Evolutionary conservation across 53 echinoderm and acorn worm genomes (phyloP), one percentile per base, ranked within the genome.

Genomic region (Echinarachnius parma): DNA sequence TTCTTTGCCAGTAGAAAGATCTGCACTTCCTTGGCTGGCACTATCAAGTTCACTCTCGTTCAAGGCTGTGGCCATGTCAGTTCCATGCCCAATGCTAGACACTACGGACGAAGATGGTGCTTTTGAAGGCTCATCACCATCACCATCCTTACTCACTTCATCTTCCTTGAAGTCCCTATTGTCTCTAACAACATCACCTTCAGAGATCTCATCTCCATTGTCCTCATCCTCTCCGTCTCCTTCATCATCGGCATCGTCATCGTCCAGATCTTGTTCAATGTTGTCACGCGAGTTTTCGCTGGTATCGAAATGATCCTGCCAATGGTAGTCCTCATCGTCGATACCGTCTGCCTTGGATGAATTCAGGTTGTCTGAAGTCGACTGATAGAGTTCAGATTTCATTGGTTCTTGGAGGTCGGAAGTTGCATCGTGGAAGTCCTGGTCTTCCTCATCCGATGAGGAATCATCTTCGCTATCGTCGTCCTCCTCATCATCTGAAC

Each of bases 281-380:
- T 18, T 39, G 23, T 62, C 16, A 15, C 59, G 11, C 13, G 37
- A 31, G 31, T 28, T 28, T 31, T 66, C 66, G 16, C 27, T 47
- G 48, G 48, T 46, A 31, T 33, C 31, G n/a, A 24, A 30, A 16
- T 66, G 66, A 30, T 66, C 48, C 36, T 66, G 28, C 66, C 66
- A 66, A 48, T 66, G 66, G 11, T 46, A 66, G 48, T 66, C 66
- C 16, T 66, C 66, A 30, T 48, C 66, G 9, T 66, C 66, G n/a
- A 66, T 66, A 5, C 28, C 66, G 19, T 66, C 66, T 10, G 33
- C 48, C 30, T 66, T 66, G 19, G 32, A 16, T 2, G 18, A 16
- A 28, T 26, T 18, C 13, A 22, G 46, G 28, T 7, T 22, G 28
- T 30, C 29, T 1, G 9, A 4, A 21, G 30, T 47, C n/a, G 21